Percentiles rank a stretch among this genome's conserved stretches.
These are phyloP conservation scores for Nebria salina DNA, from an alignment of 2,888 invertebrate species.

Conservation along the genomic window DNA sequence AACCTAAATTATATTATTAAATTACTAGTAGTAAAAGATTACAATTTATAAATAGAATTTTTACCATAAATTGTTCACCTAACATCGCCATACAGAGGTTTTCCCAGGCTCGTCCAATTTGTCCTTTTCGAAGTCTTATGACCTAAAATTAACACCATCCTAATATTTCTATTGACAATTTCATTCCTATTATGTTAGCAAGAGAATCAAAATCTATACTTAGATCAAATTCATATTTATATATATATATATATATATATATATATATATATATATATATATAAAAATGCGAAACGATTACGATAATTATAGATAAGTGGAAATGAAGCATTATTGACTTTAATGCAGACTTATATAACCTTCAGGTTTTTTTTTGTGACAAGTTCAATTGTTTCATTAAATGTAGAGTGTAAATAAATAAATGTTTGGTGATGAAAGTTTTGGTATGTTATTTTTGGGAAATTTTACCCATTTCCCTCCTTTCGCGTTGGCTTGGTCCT, in stretches of 20 bases:
- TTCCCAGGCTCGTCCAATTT: slow-evolving; percentile 98
- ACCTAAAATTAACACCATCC: slow-evolving; percentile 60
- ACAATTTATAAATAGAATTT: slow-evolving; percentile 32
- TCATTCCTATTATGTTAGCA: too few relatives aligned
- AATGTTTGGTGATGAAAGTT: not conserved
- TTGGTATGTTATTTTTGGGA: too few relatives aligned
- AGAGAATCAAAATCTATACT: too few relatives aligned
- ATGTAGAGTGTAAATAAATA: not conserved
- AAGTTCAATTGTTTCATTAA: not conserved
- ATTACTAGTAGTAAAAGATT: not conserved
- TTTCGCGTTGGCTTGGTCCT: slow-evolving; percentile 94
- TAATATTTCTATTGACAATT: not conserved
- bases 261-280: too few relatives aligned
- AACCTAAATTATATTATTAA: slow-evolving; percentile 61
- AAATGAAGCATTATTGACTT: too few relatives aligned
- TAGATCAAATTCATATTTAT: too few relatives aligned
- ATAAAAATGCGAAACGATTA: too few relatives aligned
- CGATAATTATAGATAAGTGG: too few relatives aligned
- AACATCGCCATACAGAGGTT: slow-evolving; percentile 98
- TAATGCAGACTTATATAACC: too few relatives aligned
- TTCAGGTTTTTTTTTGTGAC: too few relatives aligned
- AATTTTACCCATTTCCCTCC: slow-evolving; percentile 94
- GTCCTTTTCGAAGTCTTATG: slow-evolving; percentile 90
- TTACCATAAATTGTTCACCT: slow-evolving; percentile 96
- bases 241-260: too few relatives aligned